A percentile compares a stretch with the other conserved stretches of the same genome.
Conservation (phyloP, 2,113 vertebrate genomes). For the Halichoerus grypus region DNA sequence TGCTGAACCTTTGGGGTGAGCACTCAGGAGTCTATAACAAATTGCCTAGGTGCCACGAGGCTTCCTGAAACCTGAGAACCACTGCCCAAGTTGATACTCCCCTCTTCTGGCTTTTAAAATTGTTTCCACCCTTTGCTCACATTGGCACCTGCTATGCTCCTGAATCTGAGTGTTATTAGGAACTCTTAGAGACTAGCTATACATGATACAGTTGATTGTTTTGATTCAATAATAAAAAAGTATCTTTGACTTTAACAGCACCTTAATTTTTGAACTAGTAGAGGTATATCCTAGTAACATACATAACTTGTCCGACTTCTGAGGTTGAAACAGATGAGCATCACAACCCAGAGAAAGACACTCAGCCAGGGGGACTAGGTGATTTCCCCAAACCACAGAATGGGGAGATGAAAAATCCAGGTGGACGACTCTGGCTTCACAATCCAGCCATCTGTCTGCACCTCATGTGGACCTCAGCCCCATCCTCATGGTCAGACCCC, state of each 20-base stretch:
- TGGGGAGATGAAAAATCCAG: background rate
- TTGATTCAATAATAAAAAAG: background rate
- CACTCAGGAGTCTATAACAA: background rate
- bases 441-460: background rate
- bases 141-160: background rate
- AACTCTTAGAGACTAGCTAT: background rate
- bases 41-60: background rate
- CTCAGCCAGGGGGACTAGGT: no score
- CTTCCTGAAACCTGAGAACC: background rate
- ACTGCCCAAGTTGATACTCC: background rate
- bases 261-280: background rate
- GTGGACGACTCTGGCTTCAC: background rate
- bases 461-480: background rate
- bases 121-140: background rate
- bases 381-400: background rate
- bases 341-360: background rate
- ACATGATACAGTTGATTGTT: background rate
- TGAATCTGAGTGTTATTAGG: background rate
- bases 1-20: background rate
- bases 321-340: background rate
- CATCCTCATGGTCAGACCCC: background rate
- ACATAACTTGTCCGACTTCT: background rate
- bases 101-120: background rate
- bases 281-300: background rate
- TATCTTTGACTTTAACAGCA: background rate